Base-by-base conservation (phyloP, 2,888 invertebrate species). In the Lydus trimaculatus region DNA sequence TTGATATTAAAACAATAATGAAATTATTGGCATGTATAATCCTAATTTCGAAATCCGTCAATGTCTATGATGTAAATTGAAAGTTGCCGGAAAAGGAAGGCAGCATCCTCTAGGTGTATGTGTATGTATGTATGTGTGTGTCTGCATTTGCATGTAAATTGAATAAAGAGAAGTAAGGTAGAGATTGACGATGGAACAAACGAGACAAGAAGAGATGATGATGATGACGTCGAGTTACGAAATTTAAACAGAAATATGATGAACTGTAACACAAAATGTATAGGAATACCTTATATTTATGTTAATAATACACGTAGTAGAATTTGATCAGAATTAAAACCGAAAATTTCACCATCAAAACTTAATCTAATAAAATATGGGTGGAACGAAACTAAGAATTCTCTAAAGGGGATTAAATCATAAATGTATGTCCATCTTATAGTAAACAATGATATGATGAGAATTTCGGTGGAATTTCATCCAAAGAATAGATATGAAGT, bases 121-220 rank as follows among this genome's bases (percentile, higher is more conserved):
- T n/a, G n/a, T n/a, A n/a, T n/a, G n/a, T n/a, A n/a, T n/a, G n/a
- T n/a, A n/a, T n/a, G n/a, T n/a, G n/a, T n/a, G 17, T 43, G 25
- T 23, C 3, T 63, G 72, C 73, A 81, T 77, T 80, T 80, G 77
- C 78, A 81, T 80, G 78, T 77, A 79, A 78, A 79, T 80, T 79
- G 79, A 79, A 79, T 79, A 79, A 79, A 76, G 77, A 76, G 72
- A 65, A 72, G 70, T 71, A 71, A 76, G 69, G 69, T 58, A 43
- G 61, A 70, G 64, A 61, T 66, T 64, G 52, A 31, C 36, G 65
- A 69, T 17, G 4, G 20, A 65, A 69, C 63, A 65, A 69, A 71
- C 66, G 66, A 63, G 69, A 63, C 67, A 52, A 56, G 28, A 56
- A 23, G 28, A 58, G 64, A 25, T 33, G 48, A 52, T 70, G 67